phyloP scores from a whole-genome alignment of 2,797 vertebrate species.

The Acanthis flammea region DNA sequence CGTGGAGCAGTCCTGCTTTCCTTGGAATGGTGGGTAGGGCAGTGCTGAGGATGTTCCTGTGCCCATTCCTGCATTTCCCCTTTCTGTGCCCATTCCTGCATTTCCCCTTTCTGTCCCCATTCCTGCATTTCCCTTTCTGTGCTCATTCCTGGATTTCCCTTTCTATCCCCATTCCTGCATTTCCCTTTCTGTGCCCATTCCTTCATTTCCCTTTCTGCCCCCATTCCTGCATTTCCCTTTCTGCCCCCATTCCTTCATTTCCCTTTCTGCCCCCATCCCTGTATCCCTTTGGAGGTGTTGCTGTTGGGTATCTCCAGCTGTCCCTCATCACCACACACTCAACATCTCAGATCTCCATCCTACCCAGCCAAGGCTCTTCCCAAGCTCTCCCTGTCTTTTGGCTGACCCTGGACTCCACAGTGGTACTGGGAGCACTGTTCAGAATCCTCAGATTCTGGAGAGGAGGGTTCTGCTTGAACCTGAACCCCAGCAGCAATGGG shows the following conservation, averaged over 20 bases:
- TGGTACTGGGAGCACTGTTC: neutral
- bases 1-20: accelerated
- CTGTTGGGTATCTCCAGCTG: neutral
- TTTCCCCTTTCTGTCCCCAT: no score
- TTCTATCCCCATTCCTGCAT: no score
- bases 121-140: no score
- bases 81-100: no score
- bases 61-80: neutral
- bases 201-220: no score
- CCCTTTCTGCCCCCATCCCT: no score
- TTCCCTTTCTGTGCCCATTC: no score
- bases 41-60: neutral
- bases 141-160: no score
- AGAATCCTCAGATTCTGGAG: neutral
- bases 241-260: no score
- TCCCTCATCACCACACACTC: neutral
- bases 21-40: neutral
- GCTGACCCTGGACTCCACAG: accelerated
- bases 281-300: no score
- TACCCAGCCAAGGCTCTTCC: neutral
- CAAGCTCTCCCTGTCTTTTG: neutral
- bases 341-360: neutral
- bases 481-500: neutral
- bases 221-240: no score
- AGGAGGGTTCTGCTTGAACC: neutral